Conservation (phyloP, 2,113 vertebrate genomes). For the Salvator merianae region DNA sequence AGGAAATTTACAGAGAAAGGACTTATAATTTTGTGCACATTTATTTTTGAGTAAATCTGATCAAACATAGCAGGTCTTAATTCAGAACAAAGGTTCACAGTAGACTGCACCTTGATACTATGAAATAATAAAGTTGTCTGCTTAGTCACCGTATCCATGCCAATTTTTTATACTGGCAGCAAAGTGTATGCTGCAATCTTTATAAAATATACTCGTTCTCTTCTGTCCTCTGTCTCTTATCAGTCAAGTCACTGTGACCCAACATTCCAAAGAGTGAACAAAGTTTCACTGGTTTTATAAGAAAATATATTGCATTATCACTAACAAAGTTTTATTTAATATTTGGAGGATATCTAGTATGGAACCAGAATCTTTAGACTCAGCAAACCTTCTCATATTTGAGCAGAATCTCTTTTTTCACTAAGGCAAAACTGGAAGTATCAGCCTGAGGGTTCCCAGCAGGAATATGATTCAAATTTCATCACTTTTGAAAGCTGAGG, state of each 20-base stretch:
- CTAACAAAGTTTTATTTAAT: not conserved
- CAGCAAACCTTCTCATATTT: not conserved
- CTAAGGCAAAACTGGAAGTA: not conserved
- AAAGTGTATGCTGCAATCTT: not conserved
- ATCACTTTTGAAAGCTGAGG: not conserved
- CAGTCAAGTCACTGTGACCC: not conserved
- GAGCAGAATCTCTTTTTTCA: not conserved
- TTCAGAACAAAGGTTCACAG: not conserved
- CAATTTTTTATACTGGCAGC: not conserved
- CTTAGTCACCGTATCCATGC: not conserved
- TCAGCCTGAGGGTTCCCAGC: too few species aligned
- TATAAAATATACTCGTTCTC: not conserved
- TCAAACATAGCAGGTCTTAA: not conserved
- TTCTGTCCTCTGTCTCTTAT: not conserved
- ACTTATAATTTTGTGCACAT: not conserved
- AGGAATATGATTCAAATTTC: not conserved
- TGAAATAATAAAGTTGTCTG: not conserved
- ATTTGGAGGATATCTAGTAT: not conserved
- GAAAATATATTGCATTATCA: not conserved
- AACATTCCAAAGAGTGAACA: too few species aligned
- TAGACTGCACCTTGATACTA: not conserved
- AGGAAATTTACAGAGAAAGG: not conserved
- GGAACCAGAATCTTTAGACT: too few species aligned
- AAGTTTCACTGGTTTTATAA: not conserved
- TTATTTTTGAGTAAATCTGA: not conserved